Percentiles rank a stretch among this genome's conserved stretches.
Evolutionary conservation across 2,888 invertebrate genomes (phyloP).

Genomic region (Apoda limacodes): DNA sequence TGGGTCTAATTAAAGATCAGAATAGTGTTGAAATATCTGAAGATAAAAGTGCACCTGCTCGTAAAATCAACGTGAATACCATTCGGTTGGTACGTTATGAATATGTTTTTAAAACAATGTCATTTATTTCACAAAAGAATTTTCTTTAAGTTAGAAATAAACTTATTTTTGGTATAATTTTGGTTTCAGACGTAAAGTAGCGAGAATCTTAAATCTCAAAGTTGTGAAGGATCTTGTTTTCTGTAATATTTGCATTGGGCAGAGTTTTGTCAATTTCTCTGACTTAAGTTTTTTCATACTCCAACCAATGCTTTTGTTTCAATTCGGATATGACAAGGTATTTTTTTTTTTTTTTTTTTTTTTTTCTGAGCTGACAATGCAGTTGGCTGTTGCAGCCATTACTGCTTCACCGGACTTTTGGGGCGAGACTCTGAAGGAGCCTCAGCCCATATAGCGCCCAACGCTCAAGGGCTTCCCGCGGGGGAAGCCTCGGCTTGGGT

Average conservation of each 20-base stretch:
- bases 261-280: slow-evolving; percentile 72
- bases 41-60: too few species aligned
- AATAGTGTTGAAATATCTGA: too few species aligned
- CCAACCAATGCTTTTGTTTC: slow-evolving; percentile 71
- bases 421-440: too few species aligned
- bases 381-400: too few species aligned
- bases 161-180: slow-evolving; percentile 1
- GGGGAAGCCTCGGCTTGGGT: too few species aligned
- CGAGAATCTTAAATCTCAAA: slow-evolving; percentile 52
- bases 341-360: slow-evolving; percentile 15
- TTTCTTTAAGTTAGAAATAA: slow-evolving; percentile 4
- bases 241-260: slow-evolving; percentile 70
- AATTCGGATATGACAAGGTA: slow-evolving; percentile 61
- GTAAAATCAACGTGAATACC: too few species aligned
- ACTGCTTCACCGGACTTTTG: too few species aligned
- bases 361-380: too few species aligned
- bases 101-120: slow-evolving; percentile 6
- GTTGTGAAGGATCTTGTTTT: slow-evolving; percentile 62
- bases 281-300: slow-evolving; percentile 74
- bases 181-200: slow-evolving; percentile 32
- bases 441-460: too few species aligned
- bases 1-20: too few species aligned
- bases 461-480: too few species aligned
- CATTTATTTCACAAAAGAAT: background rate
- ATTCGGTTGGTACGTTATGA: too few species aligned